These are phyloP conservation scores for Torymus auratus DNA, from an alignment of 2,888 invertebrate genomes.

Conservation along the genomic window DNA sequence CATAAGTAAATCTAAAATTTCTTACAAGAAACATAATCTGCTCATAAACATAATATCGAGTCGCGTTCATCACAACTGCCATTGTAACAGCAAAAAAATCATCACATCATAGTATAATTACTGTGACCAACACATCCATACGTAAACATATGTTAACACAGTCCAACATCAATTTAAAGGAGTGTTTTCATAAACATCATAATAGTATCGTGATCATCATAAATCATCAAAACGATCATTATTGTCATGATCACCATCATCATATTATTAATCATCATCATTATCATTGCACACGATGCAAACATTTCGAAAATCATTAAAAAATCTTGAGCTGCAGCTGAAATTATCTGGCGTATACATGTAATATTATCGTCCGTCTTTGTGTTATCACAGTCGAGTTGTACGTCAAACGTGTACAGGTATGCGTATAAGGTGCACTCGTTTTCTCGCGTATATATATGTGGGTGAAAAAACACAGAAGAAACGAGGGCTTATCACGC, in stretches of 20 bases:
- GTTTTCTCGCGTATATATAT: constrained; percentile 11
- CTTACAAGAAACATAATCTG: constrained; percentile 66
- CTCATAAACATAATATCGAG: constrained; percentile 43
- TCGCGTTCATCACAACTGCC: constrained; percentile 57
- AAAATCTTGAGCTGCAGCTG: constrained; percentile 22
- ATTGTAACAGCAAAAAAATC: constrained; percentile 55
- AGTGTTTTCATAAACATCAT: too few species aligned
- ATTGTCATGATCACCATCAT: constrained; percentile 41
- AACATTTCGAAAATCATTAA: constrained; percentile 30
- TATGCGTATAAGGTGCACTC: neutral
- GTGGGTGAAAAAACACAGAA: neutral
- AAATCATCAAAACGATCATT: constrained; percentile 25
- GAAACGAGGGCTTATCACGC: neutral
- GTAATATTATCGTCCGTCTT: constrained; percentile 10
- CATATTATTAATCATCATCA: constrained; percentile 42
- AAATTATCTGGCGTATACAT: constrained; percentile 13
- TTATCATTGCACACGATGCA: constrained; percentile 41
- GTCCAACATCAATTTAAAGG: too few species aligned
- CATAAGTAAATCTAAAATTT: constrained; percentile 62
- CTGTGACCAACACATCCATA: too few species aligned
- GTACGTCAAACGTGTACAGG: neutral
- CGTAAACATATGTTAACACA: too few species aligned
- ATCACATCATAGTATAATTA: constrained; percentile 57
- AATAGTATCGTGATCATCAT: too few species aligned
- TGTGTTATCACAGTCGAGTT: constrained; percentile 10